These are phyloP conservation scores for Hapalemur alaotrensis DNA, from an alignment of 2,797 vertebrate genomes.

Conservation along the genomic window DNA sequence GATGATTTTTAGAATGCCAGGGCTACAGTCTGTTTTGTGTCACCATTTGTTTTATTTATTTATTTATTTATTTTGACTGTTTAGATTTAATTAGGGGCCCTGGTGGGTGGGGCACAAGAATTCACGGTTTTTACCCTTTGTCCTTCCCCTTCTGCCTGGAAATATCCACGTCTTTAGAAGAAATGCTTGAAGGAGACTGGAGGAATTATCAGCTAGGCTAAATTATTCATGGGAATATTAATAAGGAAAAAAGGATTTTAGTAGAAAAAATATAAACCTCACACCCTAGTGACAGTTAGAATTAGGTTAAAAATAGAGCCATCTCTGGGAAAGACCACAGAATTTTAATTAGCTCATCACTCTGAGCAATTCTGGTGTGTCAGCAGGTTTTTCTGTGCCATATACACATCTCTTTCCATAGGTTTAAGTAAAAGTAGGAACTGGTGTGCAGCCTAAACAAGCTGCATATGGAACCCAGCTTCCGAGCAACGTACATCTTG, in stretches of 20 bases:
- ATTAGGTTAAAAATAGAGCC: constrained; percentile 72
- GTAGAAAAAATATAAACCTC: constrained; percentile 37
- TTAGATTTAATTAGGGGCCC: neutral
- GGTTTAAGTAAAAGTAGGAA: constrained; percentile 60
- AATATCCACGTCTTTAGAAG: constrained; percentile 41
- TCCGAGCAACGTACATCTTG: neutral
- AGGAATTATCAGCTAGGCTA: constrained; percentile 62
- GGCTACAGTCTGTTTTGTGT: neutral
- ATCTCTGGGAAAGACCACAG: constrained; percentile 72
- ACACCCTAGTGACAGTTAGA: constrained; percentile 49
- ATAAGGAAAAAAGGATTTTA: constrained; percentile 51
- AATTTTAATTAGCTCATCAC: constrained; percentile 72
- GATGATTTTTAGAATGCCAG: neutral
- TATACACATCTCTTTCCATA: neutral
- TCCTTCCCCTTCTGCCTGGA: accelerated
- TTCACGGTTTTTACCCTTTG: neutral
- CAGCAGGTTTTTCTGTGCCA: neutral
- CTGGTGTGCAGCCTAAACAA: neutral
- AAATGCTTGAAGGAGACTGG: constrained; percentile 37
- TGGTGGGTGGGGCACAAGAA: neutral
- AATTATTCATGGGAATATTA: constrained; percentile 78
- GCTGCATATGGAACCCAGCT: neutral
- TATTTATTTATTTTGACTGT: neutral
- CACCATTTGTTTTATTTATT: neutral
- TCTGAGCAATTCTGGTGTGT: constrained; percentile 9